phyloP scores from a whole-genome alignment of 2,113 vertebrate species.

The Taurulus bubalis region DNA sequence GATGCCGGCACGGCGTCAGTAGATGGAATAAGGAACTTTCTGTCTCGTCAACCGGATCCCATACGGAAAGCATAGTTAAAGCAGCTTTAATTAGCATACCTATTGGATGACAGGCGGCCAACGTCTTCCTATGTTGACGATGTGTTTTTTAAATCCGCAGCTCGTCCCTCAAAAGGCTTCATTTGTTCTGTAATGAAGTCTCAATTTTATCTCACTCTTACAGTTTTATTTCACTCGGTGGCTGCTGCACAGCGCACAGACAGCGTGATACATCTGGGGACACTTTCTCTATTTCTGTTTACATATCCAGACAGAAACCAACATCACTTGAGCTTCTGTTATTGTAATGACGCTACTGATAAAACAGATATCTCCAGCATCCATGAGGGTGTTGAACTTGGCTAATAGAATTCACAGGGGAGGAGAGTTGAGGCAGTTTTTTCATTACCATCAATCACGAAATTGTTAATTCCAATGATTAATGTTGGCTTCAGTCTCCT shows the following conservation, averaged over 20 bases:
- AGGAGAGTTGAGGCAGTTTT: constrained; percentile 43
- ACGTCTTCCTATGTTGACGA: constrained; percentile 27
- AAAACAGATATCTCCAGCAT: constrained; percentile 38
- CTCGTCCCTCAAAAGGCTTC: constrained; percentile 2
- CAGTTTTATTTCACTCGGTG: constrained; percentile 28
- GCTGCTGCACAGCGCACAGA: constrained; percentile 12
- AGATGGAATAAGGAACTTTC: constrained; percentile 7
- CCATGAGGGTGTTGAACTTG: constrained; percentile 36
- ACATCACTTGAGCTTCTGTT: constrained; percentile 4
- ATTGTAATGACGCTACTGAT: constrained; percentile 13
- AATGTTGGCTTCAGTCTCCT: constrained; percentile 62
- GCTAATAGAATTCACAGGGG: constrained; percentile 58
- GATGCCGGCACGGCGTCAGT: constrained; percentile 44
- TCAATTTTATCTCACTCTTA: constrained; percentile 6
- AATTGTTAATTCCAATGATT: constrained; percentile 73
- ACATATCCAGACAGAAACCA: constrained; percentile 8
- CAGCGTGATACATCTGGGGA: constrained; percentile 3
- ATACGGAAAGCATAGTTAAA: constrained; percentile 53
- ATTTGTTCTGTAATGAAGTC: constrained; percentile 7
- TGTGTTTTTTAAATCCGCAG: constrained; percentile 19
- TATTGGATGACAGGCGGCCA: constrained; percentile 48
- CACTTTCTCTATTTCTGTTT: constrained; percentile 32
- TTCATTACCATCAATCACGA: constrained; percentile 67
- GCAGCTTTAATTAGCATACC: constrained; percentile 49
- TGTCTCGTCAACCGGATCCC: constrained; percentile 37